Evolutionary conservation across 1,140 invertebrate species (phyloP), one percentile per base, ranked within the genome.

Genomic region (Leucophenga varia): DNA sequence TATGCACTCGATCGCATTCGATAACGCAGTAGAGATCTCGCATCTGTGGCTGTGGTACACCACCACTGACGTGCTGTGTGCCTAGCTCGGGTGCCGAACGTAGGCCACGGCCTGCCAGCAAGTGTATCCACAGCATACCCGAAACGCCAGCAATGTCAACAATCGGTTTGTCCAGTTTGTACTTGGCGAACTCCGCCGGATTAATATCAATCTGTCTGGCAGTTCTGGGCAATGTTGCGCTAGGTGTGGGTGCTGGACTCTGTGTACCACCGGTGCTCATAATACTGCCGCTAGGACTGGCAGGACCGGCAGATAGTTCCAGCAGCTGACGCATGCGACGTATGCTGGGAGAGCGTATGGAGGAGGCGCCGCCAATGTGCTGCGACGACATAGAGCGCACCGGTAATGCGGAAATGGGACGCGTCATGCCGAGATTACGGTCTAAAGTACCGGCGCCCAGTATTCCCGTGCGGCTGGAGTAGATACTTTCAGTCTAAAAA

Each of bases 1-100:
- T 97, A 77, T 98, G 96, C 7, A 97, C 88, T 52, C 94, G 85
- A 77, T 99, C 96, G 64, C 94, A 93, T 74, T 98, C 95, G 22
- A 98, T 80, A 2, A 98, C 95, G 74, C 95, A 98, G 71, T 99
- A 99, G 17, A 99, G 79, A 78, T 97, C 95, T 16, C 72, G 49
- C 14, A 59, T 65, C 39, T 57, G 61, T 6, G 45, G 49, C 1
- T 39, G 81, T 5, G 51, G 56, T 81, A 5, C 84, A 9, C 52
- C 57, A 0, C 42, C 46, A 13, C 38, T 34, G 5, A 45, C 50
- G 39, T 61, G 58, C 39, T 61, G 58, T 34, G 59, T 49, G 0
- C 55, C 47, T 34, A 68, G 83, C 31, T 87, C 82, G 3, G 85
- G 83, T 0, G 89, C 85, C 10, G 90, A 86, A 57, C 92, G 83